Evolutionary conservation across 2,113 vertebrate genomes (phyloP).

Genomic region (Pteronura brasiliensis): DNA sequence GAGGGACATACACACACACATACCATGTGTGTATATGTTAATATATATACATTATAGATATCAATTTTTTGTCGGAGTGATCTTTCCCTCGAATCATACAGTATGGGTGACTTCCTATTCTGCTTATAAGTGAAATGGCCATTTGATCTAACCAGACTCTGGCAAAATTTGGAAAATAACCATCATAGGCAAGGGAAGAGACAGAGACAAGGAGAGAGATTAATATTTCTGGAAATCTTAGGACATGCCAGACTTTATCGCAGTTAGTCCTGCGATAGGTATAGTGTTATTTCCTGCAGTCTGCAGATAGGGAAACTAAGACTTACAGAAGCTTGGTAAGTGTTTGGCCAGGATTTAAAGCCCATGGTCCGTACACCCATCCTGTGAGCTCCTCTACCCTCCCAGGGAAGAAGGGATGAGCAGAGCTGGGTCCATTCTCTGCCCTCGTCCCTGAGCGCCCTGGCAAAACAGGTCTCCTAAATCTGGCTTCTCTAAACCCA

Average conservation of each 20-base stretch:
- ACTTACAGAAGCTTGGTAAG: neutral
- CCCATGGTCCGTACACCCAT: too few relatives aligned
- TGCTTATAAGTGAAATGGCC: too few relatives aligned
- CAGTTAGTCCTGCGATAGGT: neutral
- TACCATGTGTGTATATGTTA: rapidly evolving
- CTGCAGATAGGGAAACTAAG: neutral
- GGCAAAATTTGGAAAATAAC: neutral
- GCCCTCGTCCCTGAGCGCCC: neutral
- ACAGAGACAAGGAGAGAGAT: neutral
- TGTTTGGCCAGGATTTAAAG: neutral
- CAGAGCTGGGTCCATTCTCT: neutral
- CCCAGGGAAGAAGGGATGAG: neutral
- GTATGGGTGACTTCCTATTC: neutral
- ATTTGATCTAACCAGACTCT: neutral
- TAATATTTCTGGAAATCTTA: neutral
- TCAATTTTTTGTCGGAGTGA: neutral
- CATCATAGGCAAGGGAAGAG: neutral
- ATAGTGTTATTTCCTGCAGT: neutral
- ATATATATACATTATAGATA: neutral
- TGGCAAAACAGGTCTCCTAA: neutral
- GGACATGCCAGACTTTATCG: neutral
- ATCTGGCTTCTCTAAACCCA: neutral
- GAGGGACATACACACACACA: neutral
- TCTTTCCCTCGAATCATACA: neutral
- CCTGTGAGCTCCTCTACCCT: neutral